Evolutionary conservation across 2,113 vertebrate genomes (phyloP), one percentile per base, ranked within the genome.

Genomic region (Syrmaticus mikado): DNA sequence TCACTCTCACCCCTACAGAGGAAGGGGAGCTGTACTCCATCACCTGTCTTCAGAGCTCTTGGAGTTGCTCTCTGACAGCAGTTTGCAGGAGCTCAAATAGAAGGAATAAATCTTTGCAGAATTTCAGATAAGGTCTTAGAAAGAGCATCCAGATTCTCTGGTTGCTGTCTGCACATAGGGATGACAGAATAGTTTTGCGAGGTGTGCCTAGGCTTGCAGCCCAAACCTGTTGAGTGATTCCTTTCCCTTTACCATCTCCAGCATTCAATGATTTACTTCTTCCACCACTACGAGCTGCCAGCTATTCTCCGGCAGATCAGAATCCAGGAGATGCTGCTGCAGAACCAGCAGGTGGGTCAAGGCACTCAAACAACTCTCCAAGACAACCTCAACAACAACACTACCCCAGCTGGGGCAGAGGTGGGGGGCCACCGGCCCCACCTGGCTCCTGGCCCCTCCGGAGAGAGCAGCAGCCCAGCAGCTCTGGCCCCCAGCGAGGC

Each of bases 191-290:
- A 3, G 12, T 36, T 72, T 28, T 34, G 30, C 45, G 1, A 19
- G 30, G 19, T 62, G 1, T 1, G 10, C 12, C 34, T 11, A 4
- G 34, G 67, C 18, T 20, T 2, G 2, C 8, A 18, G 58, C 36
- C 20, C 34, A 10, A 24, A 7, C 30, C 50, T 7, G 0, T 0
- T 0, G 7, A 13, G 30, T 82, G 32, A 91, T 36, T 4, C 22
- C 53, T 88, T 52, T 32, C 50, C 75, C 19, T 30, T 77, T 73
- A 10, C 34, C 53, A 53, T 79, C 89, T 5, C 1, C 85, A 99
- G 99, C 99, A 99, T 85, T 99, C 99, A 3, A 99, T 99, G 99
- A 99, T 99, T 95, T 99, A 99, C 95, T 99, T 99, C 91, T 99
- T 99, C 98, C 99, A 99, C 82, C 99, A 99, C 97, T 99, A 99